These are phyloP conservation scores for Caenorhabditis imperialis DNA, from an alignment of 2,888 invertebrate genomes.

Conservation along the genomic window DNA sequence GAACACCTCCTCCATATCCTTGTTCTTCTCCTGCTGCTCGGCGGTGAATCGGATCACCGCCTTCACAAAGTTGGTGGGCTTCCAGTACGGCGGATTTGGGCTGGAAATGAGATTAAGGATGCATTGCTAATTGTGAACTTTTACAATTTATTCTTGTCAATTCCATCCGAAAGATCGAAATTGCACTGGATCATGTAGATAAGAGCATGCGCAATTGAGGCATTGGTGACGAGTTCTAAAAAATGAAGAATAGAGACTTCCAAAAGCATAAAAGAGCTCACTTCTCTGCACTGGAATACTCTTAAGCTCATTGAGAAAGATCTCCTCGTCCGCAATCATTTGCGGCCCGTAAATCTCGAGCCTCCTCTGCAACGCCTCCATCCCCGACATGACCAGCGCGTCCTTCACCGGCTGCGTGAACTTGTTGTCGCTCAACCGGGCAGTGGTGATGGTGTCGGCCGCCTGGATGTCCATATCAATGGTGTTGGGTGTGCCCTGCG, in stretches of 20 bases:
- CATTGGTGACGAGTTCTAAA: slow-evolving; percentile 26
- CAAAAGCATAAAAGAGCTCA: slow-evolving; percentile 6
- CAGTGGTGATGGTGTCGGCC: slow-evolving; percentile 23
- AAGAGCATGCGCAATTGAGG: slow-evolving; percentile 16
- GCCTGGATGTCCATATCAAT: slow-evolving; percentile 35
- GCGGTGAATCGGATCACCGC: slow-evolving; percentile 8
- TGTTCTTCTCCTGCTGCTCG: not conserved
- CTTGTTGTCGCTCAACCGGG: slow-evolving; percentile 20
- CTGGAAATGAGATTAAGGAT: slow-evolving; percentile 5
- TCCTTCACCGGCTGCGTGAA: slow-evolving; percentile 24
- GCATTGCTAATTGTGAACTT: too few species aligned
- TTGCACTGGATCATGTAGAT: slow-evolving; percentile 35
- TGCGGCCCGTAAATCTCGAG: slow-evolving; percentile 29
- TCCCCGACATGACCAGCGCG: slow-evolving; percentile 12
- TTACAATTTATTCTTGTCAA: slow-evolving; percentile 12
- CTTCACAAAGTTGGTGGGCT: slow-evolving; percentile 4
- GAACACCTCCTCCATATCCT: not conserved
- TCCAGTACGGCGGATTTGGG: not conserved
- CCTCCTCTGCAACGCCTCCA: slow-evolving; percentile 27
- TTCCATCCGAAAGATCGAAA: not conserved
- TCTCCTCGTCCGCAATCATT: not conserved
- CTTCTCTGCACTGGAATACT: slow-evolving; percentile 27
- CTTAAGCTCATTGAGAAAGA: slow-evolving; percentile 22
- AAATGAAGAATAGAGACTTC: not conserved
- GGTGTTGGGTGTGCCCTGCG: not conserved